Evolutionary conservation across 2,797 vertebrate species (phyloP), one percentile per base, ranked within the genome.

Genomic region (Anniella stebbinsi): DNA sequence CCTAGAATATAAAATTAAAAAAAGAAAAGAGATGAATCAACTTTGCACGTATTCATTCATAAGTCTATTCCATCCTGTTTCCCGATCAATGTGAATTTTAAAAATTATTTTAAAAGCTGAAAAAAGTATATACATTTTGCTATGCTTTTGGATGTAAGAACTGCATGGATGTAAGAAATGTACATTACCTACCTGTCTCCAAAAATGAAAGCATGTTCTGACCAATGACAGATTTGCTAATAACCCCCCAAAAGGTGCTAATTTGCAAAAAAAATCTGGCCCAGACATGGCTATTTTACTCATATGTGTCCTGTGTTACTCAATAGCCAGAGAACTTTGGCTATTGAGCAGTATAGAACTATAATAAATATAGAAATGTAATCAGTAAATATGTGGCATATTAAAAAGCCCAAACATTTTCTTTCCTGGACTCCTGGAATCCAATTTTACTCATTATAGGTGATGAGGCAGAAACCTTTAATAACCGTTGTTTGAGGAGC

Each of bases 1-100:
- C 93, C 96, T 96, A 90, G 90, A 93, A 95, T 8, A 80, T 2
- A 90, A 33, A 93, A 82, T 8, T 13, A 10, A n/a, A 33, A 33
- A 36, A 38, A 87, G n/a, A 33, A 33, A 33, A 38, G 87, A 70
- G 76, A 81, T 1, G 36, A n/a, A n/a, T 63, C 30, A 70, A 5
- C 18, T 38, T 38, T 73, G 72, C 7, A 21, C 18, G 36, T 3
- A 38, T 21, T 73, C 6, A 73, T 73, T 73, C 17, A 8, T 38
- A n/a, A 63, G 30, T 5, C 2, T 51, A 6, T 4, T 54, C 45
- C 76, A 51, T 51, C 15, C 33, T 13, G 7, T 54, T 80, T 60
- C 33, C 51, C 54, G 33, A 51, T 80, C 30, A n/a, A 80, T n/a
- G 12, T 60, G 57, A 4, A 6, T 80, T 36, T 48, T 33, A 36